Conservation (phyloP, 2,888 invertebrate species). For the Sarcophaga rosellei region DNA sequence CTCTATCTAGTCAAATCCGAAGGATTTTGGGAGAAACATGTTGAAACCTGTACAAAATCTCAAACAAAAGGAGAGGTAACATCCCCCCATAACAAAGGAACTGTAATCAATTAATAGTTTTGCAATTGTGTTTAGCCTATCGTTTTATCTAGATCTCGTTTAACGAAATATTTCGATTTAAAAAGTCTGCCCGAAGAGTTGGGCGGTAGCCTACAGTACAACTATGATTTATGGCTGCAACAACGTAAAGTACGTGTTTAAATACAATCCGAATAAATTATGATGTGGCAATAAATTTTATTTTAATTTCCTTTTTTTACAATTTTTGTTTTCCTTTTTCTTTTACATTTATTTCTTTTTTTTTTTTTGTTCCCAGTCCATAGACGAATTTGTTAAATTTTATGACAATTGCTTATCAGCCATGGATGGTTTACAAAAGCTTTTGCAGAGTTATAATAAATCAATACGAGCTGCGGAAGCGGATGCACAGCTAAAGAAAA, state of each 20-base stretch:
- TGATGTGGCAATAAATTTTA: neutral
- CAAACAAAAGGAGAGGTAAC: constrained; percentile 84
- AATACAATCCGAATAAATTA: too few relatives aligned
- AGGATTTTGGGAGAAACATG: constrained; percentile 89
- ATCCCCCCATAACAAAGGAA: neutral
- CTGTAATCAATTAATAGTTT: neutral
- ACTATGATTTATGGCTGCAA: constrained; percentile 89
- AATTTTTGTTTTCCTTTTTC: neutral
- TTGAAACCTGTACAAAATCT: constrained; percentile 86
- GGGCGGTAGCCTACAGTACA: constrained; percentile 87
- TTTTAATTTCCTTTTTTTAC: neutral
- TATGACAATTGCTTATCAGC: constrained; percentile 84
- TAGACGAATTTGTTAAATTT: constrained; percentile 86
- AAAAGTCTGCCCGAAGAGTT: constrained; percentile 88
- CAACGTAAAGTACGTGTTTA: constrained; percentile 85
- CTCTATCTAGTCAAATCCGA: constrained; percentile 87
- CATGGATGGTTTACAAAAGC: constrained; percentile 84
- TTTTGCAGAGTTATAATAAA: constrained; percentile 82
- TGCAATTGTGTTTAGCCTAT: constrained; percentile 83
- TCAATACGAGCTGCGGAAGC: constrained; percentile 83
- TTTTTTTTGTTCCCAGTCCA: constrained; percentile 82
- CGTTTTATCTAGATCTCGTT: constrained; percentile 86
- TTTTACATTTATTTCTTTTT: constrained; percentile 32
- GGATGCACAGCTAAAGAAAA: constrained; percentile 83
- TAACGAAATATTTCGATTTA: constrained; percentile 86